Conservation (phyloP, 2,888 invertebrate species). For the Zonitis immaculata region DNA sequence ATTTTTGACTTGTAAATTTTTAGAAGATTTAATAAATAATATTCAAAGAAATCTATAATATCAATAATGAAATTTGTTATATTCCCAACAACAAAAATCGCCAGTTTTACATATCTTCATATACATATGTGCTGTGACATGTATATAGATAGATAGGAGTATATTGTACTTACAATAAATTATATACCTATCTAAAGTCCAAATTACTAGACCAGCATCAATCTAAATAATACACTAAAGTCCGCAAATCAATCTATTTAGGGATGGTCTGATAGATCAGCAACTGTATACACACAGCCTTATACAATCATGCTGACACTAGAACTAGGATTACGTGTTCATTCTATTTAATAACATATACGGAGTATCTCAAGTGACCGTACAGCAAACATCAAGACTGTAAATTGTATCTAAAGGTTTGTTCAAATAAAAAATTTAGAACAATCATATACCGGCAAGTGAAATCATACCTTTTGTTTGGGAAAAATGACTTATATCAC, state of each 20-base stretch:
- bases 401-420: no score
- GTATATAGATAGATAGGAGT: background rate
- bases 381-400: no score
- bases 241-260: conserved; percentile 28
- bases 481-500: no score
- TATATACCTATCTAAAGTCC: conserved; percentile 29
- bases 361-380: no score
- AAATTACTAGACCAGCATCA: conserved; percentile 33
- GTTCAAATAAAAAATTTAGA: no score
- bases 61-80: background rate
- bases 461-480: no score
- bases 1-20: no score
- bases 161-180: conserved; percentile 26
- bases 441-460: no score
- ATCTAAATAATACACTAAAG: conserved; percentile 33
- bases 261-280: conserved; percentile 31
- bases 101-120: no score
- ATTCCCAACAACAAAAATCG: no score
- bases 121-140: no score
- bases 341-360: background rate
- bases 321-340: conserved; percentile 33
- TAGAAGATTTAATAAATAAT: no score
- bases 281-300: conserved; percentile 34
- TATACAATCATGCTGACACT: conserved; percentile 36
- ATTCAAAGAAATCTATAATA: conserved; percentile 4